These are phyloP conservation scores for Rhodinocichla rosea DNA, from an alignment of 2,113 vertebrate species.

Conservation along the genomic window DNA sequence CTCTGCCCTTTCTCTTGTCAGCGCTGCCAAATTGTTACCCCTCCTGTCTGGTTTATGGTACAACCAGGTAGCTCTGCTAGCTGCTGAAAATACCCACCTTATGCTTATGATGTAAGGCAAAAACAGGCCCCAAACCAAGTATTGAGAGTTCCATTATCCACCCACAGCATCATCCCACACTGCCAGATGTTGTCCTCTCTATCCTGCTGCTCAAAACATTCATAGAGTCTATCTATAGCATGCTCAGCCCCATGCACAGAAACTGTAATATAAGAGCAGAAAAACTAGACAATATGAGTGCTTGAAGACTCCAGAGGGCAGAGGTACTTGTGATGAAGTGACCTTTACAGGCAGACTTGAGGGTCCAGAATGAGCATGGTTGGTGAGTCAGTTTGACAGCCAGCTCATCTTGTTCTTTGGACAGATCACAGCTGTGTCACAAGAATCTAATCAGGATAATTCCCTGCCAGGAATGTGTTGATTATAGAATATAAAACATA, in stretches of 20 bases:
- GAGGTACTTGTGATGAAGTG: neutral
- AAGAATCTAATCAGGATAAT: neutral
- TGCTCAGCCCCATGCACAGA: neutral
- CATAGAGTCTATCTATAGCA: neutral
- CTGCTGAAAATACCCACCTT: neutral
- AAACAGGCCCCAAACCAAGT: neutral
- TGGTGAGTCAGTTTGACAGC: neutral
- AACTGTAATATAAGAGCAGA: neutral
- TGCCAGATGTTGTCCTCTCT: neutral
- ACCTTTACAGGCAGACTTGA: neutral
- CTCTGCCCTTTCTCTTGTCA: neutral
- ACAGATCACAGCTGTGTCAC: neutral
- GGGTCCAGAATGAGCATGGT: neutral
- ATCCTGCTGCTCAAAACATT: neutral
- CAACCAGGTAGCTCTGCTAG: neutral
- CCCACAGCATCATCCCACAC: neutral
- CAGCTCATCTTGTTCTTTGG: neutral
- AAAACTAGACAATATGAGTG: neutral
- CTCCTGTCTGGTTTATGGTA: neutral
- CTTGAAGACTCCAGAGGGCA: neutral
- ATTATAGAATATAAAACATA: neutral
- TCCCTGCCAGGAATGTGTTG: neutral
- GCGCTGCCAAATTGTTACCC: neutral
- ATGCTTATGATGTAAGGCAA: neutral
- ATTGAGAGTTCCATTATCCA: neutral